Percentiles rank a stretch among this genome's conserved stretches.
phyloP scores from a whole-genome alignment of 2,888 invertebrate genomes.

The Eumacrocentrus americanus region DNA sequence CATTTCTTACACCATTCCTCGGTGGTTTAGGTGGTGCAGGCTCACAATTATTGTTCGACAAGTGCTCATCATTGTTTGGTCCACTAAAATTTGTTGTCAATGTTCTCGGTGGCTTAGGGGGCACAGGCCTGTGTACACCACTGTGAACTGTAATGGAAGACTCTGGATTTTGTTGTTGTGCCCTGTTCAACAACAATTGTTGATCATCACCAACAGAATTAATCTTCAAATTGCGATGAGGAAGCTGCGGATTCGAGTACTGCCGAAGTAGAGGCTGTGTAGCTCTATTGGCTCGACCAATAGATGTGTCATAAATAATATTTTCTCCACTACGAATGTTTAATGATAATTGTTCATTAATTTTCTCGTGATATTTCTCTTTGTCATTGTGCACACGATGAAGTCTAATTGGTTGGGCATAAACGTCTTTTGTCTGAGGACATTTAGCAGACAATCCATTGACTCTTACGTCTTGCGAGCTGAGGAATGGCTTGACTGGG shows the following conservation, averaged over 20 bases:
- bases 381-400: slow-evolving; percentile 41
- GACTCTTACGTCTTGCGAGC: slow-evolving; percentile 55
- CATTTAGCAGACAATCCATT: slow-evolving; percentile 45
- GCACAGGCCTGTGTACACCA: slow-evolving; percentile 44
- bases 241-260: slow-evolving; percentile 53
- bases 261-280: slow-evolving; percentile 45
- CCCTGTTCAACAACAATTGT: not conserved
- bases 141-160: no score
- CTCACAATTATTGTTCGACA: slow-evolving; percentile 50
- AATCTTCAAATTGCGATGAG: slow-evolving; percentile 34
- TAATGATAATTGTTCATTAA: slow-evolving; percentile 3
- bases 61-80: no score
- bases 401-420: slow-evolving; percentile 30
- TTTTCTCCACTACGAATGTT: not conserved
- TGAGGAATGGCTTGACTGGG: slow-evolving; percentile 58
- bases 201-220: not conserved
- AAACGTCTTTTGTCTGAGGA: slow-evolving; percentile 30
- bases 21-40: slow-evolving; percentile 45
- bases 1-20: slow-evolving; percentile 47
- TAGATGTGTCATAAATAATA: not conserved
- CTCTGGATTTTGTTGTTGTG: slow-evolving; percentile 45
- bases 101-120: slow-evolving; percentile 55
- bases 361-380: slow-evolving; percentile 33
- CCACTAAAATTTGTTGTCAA: no score
- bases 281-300: not conserved